phyloP scores from a whole-genome alignment of 2,797 vertebrate species.

The Cuniculus paca region DNA sequence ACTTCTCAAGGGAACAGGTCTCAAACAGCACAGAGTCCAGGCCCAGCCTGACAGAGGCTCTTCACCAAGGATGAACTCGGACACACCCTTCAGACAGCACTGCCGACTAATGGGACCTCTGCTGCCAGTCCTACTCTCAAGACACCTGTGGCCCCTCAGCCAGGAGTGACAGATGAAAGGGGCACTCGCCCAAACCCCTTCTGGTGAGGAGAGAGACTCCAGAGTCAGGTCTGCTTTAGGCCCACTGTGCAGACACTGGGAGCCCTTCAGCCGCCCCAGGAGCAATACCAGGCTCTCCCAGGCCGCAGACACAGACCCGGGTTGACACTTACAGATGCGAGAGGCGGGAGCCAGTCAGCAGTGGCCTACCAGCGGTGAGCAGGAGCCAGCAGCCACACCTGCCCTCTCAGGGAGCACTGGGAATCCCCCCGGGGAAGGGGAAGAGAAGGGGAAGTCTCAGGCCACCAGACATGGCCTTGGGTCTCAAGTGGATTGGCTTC shows the following conservation, averaged over 20 bases:
- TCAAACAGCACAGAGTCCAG: neutral
- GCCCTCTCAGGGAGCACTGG: no score
- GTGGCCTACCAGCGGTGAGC: accelerated
- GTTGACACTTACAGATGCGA: no score
- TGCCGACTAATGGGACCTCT: neutral
- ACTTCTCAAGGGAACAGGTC: neutral
- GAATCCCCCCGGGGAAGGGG: neutral
- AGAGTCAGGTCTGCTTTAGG: neutral
- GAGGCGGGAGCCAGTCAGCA: no score
- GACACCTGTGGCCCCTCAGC: neutral
- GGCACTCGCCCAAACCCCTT: neutral
- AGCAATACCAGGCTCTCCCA: neutral
- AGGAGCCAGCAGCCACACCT: neutral
- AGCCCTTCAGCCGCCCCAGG: neutral
- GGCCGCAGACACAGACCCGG: neutral
- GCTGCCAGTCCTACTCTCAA: neutral
- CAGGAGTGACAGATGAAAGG: neutral
- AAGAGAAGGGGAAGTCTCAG: no score
- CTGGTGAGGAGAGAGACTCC: neutral
- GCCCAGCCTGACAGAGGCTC: neutral
- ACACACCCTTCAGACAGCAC: neutral
- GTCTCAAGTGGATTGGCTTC: neutral
- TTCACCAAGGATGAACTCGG: neutral
- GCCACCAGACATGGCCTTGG: neutral
- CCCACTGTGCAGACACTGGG: neutral